These are phyloP conservation scores for Syrmaticus mikado DNA, from an alignment of 2,113 vertebrate genomes.

Conservation along the genomic window DNA sequence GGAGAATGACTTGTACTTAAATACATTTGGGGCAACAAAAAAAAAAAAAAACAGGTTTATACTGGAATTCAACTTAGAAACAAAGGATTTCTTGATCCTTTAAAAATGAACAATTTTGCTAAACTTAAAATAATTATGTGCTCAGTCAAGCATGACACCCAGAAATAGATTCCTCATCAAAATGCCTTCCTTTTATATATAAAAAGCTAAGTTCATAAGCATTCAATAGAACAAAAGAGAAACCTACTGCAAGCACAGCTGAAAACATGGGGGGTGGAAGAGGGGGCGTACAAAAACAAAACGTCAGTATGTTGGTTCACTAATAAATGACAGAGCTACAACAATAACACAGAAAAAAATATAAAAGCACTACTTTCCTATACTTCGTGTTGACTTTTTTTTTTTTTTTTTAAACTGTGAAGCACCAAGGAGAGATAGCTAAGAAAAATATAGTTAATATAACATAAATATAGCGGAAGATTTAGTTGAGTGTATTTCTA, in stretches of 20 bases:
- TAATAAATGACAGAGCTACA: neutral
- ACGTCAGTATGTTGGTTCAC: neutral
- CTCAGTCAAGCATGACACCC: neutral
- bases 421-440: neutral
- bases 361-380: neutral
- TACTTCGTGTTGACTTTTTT: neutral
- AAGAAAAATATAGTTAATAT: neutral
- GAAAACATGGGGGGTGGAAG: neutral
- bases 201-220: neutral
- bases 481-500: neutral
- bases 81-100: neutral
- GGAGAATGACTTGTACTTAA: neutral
- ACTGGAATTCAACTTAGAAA: neutral
- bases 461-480: neutral
- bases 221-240: neutral
- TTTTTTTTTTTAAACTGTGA: neutral
- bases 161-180: neutral
- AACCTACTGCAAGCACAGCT: neutral
- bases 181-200: neutral
- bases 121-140: neutral
- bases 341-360: neutral
- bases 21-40: rapidly evolving
- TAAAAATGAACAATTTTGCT: neutral
- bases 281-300: neutral
- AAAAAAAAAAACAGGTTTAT: neutral